Conservation (phyloP, 1,140 invertebrate genomes). For the Whitmania pigra region DNA sequence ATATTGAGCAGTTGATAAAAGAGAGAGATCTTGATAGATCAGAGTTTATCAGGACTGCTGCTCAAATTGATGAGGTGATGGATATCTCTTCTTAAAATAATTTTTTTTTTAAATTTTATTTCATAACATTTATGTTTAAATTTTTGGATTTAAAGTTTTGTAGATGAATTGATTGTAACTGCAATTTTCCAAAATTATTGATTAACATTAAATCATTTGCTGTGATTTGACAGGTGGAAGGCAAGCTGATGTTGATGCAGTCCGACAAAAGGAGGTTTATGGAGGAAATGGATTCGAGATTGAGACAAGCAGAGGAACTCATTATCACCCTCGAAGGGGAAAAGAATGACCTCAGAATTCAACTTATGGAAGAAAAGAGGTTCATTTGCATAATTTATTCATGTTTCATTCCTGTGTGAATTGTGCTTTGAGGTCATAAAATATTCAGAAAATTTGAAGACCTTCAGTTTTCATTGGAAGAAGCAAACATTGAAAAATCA, state of each 20-base stretch:
- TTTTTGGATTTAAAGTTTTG: not conserved
- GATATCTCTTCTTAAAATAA: too few species aligned
- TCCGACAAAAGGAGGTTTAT: constrained; percentile 48
- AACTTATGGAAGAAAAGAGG: constrained; percentile 67
- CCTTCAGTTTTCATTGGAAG: constrained; percentile 76
- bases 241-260: constrained; percentile 32
- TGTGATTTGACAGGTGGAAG: constrained; percentile 30
- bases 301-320: constrained; percentile 32
- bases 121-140: not conserved
- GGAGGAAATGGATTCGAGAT: constrained; percentile 35
- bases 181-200: too few species aligned
- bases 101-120: too few species aligned
- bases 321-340: constrained; percentile 51
- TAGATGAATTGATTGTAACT: not conserved
- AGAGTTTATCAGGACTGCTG: constrained; percentile 59
- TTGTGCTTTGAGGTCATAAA: constrained; percentile 22
- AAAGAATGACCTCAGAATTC: constrained; percentile 51
- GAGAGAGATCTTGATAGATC: constrained; percentile 76
- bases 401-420: too few species aligned
- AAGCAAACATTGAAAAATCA: constrained; percentile 64
- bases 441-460: constrained; percentile 68
- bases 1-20: constrained; percentile 74
- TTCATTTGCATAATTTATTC: constrained; percentile 19
- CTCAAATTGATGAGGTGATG: constrained; percentile 48
- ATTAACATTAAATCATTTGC: not conserved